Percentiles rank a stretch among this genome's conserved stretches.
Evolutionary conservation across 2,113 vertebrate genomes (phyloP).

Genomic region (Isurus oxyrinchus): DNA sequence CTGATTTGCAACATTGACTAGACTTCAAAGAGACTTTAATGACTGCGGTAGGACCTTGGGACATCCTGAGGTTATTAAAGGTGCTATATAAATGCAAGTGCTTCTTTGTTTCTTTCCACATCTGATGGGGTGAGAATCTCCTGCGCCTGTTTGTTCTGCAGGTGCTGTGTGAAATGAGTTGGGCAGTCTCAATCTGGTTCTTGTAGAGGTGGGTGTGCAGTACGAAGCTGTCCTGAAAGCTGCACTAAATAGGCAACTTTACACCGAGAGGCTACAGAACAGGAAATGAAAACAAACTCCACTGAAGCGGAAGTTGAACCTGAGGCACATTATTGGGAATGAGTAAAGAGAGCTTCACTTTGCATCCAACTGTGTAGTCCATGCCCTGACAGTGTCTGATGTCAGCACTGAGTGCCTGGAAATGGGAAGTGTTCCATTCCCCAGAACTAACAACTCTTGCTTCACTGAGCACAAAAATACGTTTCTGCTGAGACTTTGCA

Average conservation of each 20-base stretch:
- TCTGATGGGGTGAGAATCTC: not conserved
- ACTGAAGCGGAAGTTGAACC: not conserved
- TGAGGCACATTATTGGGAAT: not conserved
- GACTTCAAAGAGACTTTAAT: not conserved
- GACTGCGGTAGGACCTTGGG: not conserved
- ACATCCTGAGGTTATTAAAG: not conserved
- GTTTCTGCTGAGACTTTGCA: conserved; percentile 10
- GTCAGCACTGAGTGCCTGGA: not conserved
- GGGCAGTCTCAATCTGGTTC: not conserved
- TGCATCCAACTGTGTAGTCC: no score
- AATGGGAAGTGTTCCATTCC: not conserved
- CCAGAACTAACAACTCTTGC: not conserved
- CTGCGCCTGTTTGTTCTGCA: not conserved
- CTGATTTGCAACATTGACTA: not conserved
- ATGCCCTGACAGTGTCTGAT: not conserved
- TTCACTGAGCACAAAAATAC: not conserved
- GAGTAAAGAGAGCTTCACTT: not conserved
- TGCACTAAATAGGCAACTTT: not conserved
- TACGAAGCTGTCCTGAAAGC: not conserved
- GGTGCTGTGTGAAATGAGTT: not conserved
- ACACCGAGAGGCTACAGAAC: not conserved
- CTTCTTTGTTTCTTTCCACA: not conserved
- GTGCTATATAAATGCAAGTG: not conserved
- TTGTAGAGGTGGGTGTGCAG: not conserved
- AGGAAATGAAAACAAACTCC: not conserved